A percentile compares a stretch with the other conserved stretches of the same genome.
Evolutionary conservation across 2,113 vertebrate species (phyloP).

Genomic region (Thermophis baileyi): DNA sequence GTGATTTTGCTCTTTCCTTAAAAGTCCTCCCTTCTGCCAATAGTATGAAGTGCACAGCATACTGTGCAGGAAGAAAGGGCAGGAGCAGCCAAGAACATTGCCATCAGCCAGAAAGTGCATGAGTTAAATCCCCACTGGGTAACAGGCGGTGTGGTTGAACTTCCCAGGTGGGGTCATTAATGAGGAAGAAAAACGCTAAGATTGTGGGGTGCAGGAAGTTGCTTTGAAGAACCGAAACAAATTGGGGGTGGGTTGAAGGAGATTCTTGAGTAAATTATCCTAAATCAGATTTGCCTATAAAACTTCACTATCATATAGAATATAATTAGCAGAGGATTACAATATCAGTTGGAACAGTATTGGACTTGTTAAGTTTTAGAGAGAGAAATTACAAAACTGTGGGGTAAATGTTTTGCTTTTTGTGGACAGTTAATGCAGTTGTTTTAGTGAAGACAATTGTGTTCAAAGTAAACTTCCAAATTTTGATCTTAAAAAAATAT

Average conservation of each 20-base stretch:
- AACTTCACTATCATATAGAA: background rate
- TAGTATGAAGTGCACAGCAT: background rate
- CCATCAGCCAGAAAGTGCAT: slow-evolving; percentile 1
- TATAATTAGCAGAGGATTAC: background rate
- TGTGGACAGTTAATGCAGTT: background rate
- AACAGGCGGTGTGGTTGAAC: background rate
- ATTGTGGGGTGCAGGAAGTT: background rate
- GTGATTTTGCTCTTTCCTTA: slow-evolving; percentile 29
- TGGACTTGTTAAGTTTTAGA: background rate
- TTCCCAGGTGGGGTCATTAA: slow-evolving; percentile 20
- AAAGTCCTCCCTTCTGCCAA: slow-evolving; percentile 38
- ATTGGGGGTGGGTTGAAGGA: background rate
- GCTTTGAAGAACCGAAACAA: background rate
- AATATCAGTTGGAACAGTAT: background rate
- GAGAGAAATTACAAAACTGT: background rate
- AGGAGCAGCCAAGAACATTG: background rate
- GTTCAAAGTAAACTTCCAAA: background rate
- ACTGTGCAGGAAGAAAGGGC: background rate
- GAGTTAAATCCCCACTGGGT: background rate
- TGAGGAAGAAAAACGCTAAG: slow-evolving; percentile 19
- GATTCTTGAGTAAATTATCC: background rate
- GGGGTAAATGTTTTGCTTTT: background rate
- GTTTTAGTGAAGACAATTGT: background rate
- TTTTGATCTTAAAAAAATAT: background rate
- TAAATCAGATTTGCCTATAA: background rate